Evolutionary conservation across 2,888 invertebrate genomes (phyloP).

Genomic region (Lucinisca nassula): DNA sequence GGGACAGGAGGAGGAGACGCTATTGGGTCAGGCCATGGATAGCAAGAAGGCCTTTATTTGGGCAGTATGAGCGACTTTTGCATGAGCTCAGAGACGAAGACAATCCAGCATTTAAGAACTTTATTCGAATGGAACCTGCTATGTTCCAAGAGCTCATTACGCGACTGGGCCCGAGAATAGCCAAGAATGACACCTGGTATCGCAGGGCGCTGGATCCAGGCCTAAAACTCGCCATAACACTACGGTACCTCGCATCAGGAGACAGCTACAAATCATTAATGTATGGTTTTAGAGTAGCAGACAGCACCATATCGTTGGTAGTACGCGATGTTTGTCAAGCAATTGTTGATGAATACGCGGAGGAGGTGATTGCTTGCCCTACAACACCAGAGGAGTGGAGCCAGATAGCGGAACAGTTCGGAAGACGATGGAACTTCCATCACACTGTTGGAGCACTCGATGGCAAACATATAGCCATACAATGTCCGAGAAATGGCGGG

Average conservation of each 20-base stretch:
- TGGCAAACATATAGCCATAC: conserved; percentile 61
- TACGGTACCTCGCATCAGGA: conserved; percentile 6
- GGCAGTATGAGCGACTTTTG: no score
- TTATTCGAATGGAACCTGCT: no score
- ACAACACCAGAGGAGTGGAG: conserved; percentile 29
- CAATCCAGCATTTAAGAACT: no score
- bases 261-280: not conserved
- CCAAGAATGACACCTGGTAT: no score
- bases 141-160: no score
- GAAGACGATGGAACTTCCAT: conserved; percentile 24
- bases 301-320: conserved; percentile 27
- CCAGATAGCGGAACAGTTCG: conserved; percentile 29
- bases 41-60: no score
- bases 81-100: no score
- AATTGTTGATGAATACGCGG: conserved; percentile 36
- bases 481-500: conserved; percentile 43
- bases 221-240: not conserved
- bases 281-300: conserved; percentile 4
- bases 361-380: conserved; percentile 41
- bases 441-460: conserved; percentile 49
- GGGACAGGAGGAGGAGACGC: no score
- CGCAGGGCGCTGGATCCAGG: not conserved
- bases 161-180: no score
- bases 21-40: no score
- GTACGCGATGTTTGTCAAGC: conserved; percentile 44